Evolutionary conservation across 2,797 vertebrate genomes (phyloP), one percentile per base, ranked within the genome.

Genomic region (Hylomyscus alleni): DNA sequence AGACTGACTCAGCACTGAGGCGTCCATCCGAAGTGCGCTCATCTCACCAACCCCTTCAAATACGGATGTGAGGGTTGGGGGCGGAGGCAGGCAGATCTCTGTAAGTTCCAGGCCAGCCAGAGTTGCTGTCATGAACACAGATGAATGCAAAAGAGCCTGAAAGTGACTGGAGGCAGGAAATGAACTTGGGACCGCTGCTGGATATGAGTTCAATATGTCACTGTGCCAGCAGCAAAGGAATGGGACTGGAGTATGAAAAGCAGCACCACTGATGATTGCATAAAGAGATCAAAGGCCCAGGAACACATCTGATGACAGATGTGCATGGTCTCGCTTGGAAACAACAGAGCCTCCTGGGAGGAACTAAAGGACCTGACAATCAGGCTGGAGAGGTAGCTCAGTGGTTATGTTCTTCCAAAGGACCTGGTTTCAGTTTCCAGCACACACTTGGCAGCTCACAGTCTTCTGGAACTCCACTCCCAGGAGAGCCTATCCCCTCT

Each of bases 251-350:
- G 73, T 44, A 69, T 50, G 37, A 72, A 73, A 94, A 78, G 31
- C n/a, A 77, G 14, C 17, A 73, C 4, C 80, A 84, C 0, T 44
- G 72, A 60, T 22, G 81, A 56, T 8, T 65, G 22, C 54, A 80
- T 50, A 65, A 80, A 85, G 52, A 89, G 65, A 80, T 13, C 22
- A 90, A 90, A 54, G 54, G 40, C 31, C 31, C 44, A 73, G 26
- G 67, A 47, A 94, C 40, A 84, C 83, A 84, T 73, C 78, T 94
- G 54, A 80, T 26, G 60, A 54, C 69, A 77, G 34, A 83, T 26
- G 19, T 56, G 10, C 31, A 65, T 20, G 10, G 82, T 24, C 24
- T 80, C 31, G 67, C 47, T 6, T 73, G 24, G 83, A 65, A n/a
- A 52, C 19, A 67, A 72, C 50, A 62, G 67, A 88, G 73, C 26